Percentiles rank a stretch among this genome's conserved stretches.
Evolutionary conservation across 2,888 invertebrate species (phyloP).

Genomic region (Phragmatobia fuliginosa): DNA sequence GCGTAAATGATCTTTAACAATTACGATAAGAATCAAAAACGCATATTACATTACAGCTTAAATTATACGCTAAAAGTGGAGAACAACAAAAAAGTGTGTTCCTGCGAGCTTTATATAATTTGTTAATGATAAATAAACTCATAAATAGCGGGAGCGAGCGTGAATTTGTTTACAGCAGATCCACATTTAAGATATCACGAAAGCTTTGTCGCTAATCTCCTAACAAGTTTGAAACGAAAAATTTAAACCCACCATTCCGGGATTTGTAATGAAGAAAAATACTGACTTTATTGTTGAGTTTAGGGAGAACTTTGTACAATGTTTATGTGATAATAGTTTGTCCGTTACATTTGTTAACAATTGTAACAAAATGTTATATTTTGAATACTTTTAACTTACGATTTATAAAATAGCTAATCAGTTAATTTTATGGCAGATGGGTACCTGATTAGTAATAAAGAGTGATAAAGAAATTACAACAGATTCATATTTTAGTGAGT

Average conservation of each 20-base stretch:
- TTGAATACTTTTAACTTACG: too few species aligned
- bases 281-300: conserved; percentile 30
- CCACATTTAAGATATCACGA: conserved; percentile 84
- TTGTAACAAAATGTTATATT: neutral
- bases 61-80: conserved; percentile 67
- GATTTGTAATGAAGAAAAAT: conserved; percentile 80
- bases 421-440: too few species aligned
- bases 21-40: conserved; percentile 75
- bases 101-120: conserved; percentile 84
- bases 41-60: conserved; percentile 62
- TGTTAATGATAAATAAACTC: conserved; percentile 88
- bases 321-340: conserved; percentile 1
- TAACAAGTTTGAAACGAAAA: conserved; percentile 85
- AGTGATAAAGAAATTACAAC: too few species aligned
- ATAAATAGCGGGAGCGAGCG: conserved; percentile 82
- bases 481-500: too few species aligned
- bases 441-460: too few species aligned
- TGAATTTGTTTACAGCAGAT: conserved; percentile 87
- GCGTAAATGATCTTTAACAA: conserved; percentile 59
- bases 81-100: conserved; percentile 75
- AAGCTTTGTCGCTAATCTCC: conserved; percentile 86
- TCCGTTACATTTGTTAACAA: neutral
- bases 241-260: conserved; percentile 77
- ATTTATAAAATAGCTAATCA: too few species aligned
- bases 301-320: neutral